Percentiles rank a stretch among this genome's conserved stretches.
These are phyloP conservation scores for Oreonectes daqikongensis DNA, from an alignment of 2,797 vertebrate species.

Conservation along the genomic window DNA sequence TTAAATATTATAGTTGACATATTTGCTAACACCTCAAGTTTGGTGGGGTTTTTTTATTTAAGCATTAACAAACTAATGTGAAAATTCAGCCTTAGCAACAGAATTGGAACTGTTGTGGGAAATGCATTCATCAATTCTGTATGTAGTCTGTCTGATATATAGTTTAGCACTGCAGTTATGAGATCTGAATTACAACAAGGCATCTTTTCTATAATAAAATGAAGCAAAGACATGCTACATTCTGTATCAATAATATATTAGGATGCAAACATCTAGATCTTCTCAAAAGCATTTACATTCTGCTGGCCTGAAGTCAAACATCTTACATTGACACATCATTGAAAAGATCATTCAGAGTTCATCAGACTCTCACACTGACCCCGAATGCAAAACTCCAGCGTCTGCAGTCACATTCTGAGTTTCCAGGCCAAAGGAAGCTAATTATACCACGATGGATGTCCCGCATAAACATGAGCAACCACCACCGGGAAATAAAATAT, in stretches of 20 bases:
- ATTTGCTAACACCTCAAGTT: too few species aligned
- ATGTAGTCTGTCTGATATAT: too few species aligned
- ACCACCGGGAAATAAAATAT: slow-evolving; percentile 34
- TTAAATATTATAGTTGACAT: too few species aligned
- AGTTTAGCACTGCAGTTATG: too few species aligned
- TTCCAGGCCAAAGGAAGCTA: slow-evolving; percentile 45
- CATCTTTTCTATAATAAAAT: too few species aligned
- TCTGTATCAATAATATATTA: not conserved
- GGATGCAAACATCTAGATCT: not conserved
- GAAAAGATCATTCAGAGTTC: slow-evolving; percentile 17
- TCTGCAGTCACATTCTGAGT: not conserved
- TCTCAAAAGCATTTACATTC: not conserved
- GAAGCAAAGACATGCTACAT: not conserved
- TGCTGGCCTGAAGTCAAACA: not conserved
- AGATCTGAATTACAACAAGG: too few species aligned
- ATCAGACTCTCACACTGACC: slow-evolving; percentile 26
- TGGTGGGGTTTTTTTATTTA: too few species aligned
- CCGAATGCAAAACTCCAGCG: slow-evolving; percentile 19
- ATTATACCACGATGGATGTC: slow-evolving; percentile 39
- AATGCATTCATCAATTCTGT: too few species aligned
- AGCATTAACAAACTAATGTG: too few species aligned
- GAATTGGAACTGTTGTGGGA: too few species aligned
- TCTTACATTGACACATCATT: not conserved
- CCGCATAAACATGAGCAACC: slow-evolving; percentile 30
- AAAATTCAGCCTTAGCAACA: too few species aligned